Conservation (phyloP, 2,797 vertebrate species). For the Darevskia nairensis region DNA sequence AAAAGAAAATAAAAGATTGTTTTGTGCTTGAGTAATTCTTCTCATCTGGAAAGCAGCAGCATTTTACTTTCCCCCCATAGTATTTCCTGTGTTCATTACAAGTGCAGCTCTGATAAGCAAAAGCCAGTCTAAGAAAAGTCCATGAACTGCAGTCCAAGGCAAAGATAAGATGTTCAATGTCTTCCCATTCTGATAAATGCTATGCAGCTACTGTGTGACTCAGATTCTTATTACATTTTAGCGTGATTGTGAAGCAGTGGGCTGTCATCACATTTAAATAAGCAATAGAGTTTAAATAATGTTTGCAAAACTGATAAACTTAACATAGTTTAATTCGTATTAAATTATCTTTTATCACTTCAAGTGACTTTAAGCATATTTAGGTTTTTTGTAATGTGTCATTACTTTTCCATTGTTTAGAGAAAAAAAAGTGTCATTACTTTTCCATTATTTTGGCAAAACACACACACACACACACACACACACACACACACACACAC, state of each 20-base stretch:
- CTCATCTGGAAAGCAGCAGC: conserved; percentile 57
- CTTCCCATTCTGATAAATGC: conserved; percentile 71
- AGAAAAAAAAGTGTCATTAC: not conserved
- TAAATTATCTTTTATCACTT: not conserved
- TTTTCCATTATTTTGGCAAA: not conserved
- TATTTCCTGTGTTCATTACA: conserved; percentile 76
- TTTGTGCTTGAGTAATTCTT: conserved; percentile 21
- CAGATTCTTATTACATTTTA: conserved; percentile 45
- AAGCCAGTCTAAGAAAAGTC: conserved; percentile 76
- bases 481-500: no score
- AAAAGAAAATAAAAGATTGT: conserved; percentile 22
- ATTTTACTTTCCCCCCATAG: conserved; percentile 64
- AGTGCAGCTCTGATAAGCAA: conserved; percentile 79
- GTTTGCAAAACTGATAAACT: not conserved
- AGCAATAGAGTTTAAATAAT: not conserved
- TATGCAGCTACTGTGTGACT: conserved; percentile 66
- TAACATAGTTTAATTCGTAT: not conserved
- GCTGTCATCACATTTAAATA: conserved; percentile 15
- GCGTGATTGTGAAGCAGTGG: conserved; percentile 51
- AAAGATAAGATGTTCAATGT: conserved; percentile 76
- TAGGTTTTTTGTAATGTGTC: not conserved
- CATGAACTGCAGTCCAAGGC: conserved; percentile 75
- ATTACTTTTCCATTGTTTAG: not conserved
- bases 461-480: no score
- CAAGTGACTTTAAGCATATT: not conserved